Evolutionary conservation across 2,797 vertebrate genomes (phyloP), one percentile per base, ranked within the genome.

Genomic region (Danio albolineatus): DNA sequence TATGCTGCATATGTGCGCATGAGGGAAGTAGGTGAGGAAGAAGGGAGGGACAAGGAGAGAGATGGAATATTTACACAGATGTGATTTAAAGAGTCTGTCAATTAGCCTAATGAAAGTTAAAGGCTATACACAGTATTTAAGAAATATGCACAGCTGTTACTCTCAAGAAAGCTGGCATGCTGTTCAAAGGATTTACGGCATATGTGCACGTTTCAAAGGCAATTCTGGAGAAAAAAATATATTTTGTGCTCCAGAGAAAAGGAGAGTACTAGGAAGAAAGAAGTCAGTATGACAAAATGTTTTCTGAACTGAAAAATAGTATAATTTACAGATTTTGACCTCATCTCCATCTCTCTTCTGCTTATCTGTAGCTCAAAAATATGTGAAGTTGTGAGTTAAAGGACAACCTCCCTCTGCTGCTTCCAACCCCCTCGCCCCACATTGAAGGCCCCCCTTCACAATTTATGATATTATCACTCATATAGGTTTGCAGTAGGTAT

Each of bases 21-120:
- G 61, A 60, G 67, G 69, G 59, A 54, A 44, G 38, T 43, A 56
- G 51, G 51, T 21, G 56, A 43, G 38, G 6, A 41, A 41, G 28
- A 12, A 38, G 16, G 48, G 28, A 39, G 28, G 5, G 6, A n/a
- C 61, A 39, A 53, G 6, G 28, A 39, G 28, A 10, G 46, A 17
- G 38, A 41, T 43, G 38, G n/a, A 43, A 19, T 21, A 44, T 72
- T 57, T 57, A 16, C 14, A 21, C 39, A 72, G 53, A 72, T 72
- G 53, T 44, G 17, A 72, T 72, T 72, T 57, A 44, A 57, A 72
- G 13, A 57, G 53, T 53, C 39, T 57, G 69, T 17, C 69, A 57
- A 44, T 57, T 57, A 72, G 17, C 51, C 17, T 44, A 16, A 57
- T 57, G 17, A 21, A 56, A 21, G 7, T 43, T 54, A 71, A 54